Percentiles rank a stretch among this genome's conserved stretches.
These are phyloP conservation scores for Heliconius aoede DNA, from an alignment of 2,888 invertebrate genomes.

Conservation along the genomic window DNA sequence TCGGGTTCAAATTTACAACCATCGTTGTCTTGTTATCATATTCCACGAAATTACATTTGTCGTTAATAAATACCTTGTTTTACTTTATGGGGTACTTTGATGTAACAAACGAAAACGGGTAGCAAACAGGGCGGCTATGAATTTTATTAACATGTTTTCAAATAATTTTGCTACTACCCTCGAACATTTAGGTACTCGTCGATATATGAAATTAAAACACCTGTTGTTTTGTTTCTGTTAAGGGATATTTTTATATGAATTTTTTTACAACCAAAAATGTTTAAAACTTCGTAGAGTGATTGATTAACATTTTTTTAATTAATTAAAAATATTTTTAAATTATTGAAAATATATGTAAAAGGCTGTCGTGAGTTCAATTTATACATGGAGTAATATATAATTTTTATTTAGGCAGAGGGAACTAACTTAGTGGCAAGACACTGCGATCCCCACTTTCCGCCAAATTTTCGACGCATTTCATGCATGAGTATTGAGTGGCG, in stretches of 20 bases:
- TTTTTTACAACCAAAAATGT: neutral
- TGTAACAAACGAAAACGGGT: neutral
- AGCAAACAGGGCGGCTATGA: neutral
- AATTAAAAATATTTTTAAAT: too few species aligned
- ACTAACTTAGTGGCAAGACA: too few species aligned
- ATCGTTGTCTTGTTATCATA: neutral
- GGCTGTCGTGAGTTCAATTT: too few species aligned
- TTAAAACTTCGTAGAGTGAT: too few species aligned
- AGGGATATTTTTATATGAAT: neutral
- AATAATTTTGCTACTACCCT: neutral
- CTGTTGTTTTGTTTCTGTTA: slow-evolving; percentile 4
- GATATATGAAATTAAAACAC: neutral
- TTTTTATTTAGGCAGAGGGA: too few species aligned
- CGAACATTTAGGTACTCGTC: neutral
- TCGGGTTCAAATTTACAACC: neutral
- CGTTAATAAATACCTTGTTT: neutral
- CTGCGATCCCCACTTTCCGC: too few species aligned
- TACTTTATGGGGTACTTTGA: neutral
- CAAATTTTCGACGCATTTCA: too few species aligned
- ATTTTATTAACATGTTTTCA: slow-evolving; percentile 15
- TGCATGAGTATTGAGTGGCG: too few species aligned
- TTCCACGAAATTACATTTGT: neutral
- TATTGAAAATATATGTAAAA: too few species aligned
- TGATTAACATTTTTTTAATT: too few species aligned
- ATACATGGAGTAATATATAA: too few species aligned